Conservation (phyloP, 2,113 vertebrate genomes). For the Ictidomys tridecemlineatus region DNA sequence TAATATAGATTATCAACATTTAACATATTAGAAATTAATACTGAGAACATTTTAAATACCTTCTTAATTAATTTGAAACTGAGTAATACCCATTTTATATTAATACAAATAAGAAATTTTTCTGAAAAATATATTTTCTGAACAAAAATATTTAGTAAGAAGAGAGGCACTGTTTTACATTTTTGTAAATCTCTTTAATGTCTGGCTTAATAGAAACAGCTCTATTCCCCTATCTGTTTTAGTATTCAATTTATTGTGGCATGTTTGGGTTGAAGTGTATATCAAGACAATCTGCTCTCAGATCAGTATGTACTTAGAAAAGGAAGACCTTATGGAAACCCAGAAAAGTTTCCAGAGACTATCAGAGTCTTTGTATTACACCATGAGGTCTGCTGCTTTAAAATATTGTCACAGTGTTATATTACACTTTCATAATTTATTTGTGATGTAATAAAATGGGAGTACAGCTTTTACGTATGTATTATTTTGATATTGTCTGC, state of each 20-base stretch:
- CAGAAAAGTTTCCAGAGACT: not conserved
- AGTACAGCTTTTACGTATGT: not conserved
- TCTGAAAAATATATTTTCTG: constrained; percentile 11
- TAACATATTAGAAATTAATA: constrained; percentile 41
- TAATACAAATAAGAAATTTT: not conserved
- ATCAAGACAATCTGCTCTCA: not conserved
- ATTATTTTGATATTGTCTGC: not conserved
- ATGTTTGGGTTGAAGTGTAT: not conserved
- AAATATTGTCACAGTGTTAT: not conserved
- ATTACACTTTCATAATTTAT: not conserved
- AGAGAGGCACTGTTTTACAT: not conserved
- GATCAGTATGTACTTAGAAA: not conserved
- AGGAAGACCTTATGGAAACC: not conserved
- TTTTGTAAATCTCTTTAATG: not conserved
- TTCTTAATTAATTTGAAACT: constrained; percentile 1
- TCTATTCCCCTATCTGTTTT: not conserved
- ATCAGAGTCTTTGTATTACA: not conserved
- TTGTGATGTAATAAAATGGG: not conserved
- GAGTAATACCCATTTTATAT: not conserved
- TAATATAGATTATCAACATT: not conserved
- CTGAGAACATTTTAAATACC: constrained; percentile 2
- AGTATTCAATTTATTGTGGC: not conserved
- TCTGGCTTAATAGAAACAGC: not conserved
- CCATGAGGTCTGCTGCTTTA: not conserved
- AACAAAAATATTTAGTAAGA: not conserved